Evolutionary conservation across 2,113 vertebrate species (phyloP), one percentile per base, ranked within the genome.

Genomic region (Oncorhynchus kisutch): DNA sequence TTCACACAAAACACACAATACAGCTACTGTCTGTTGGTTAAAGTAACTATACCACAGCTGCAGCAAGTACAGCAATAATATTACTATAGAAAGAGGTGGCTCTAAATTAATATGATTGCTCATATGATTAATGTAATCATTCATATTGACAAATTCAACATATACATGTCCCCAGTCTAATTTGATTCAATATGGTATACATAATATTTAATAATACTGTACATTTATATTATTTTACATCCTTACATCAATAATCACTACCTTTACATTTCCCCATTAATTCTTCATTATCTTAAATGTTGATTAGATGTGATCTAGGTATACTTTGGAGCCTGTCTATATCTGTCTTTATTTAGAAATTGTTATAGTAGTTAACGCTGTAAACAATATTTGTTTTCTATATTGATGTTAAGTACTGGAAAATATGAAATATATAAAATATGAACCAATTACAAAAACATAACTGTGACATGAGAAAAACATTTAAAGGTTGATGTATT

Each of bases 211-310:
- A 22, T 67, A 45, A 45, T 27, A 64, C 22, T 29, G 39, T 31
- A 45, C 2, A 39, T 8, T 34, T 34, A 8, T 34, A 14, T 22
- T 22, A 22, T 62, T 62, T 62, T 11, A 65, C 29, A 57, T 57
- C 57, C 27, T 45, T 27, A 14, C 49, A 16, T 62, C 8, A 62
- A 62, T 62, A 62, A 54, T 62, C 8, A 12, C 39, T 12, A 45
- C 39, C 54, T 57, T 57, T 20, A 57, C 54, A 18, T 18, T 57
- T 20, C 13, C 59, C n/a, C 49, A 20, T 48, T 27, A 5, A 27
- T 74, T 45, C 9, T 39, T 74, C 31, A 70, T 45, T 11, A 12
- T 45, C 74, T 79, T 74, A 69, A 22, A 22, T 64, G 62, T 25
- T 11, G 9, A 64, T 11, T 64, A 45, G 9, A 64, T 64, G 20